Conservation (phyloP, 1,140 invertebrate genomes). For the Lycorma delicatula region DNA sequence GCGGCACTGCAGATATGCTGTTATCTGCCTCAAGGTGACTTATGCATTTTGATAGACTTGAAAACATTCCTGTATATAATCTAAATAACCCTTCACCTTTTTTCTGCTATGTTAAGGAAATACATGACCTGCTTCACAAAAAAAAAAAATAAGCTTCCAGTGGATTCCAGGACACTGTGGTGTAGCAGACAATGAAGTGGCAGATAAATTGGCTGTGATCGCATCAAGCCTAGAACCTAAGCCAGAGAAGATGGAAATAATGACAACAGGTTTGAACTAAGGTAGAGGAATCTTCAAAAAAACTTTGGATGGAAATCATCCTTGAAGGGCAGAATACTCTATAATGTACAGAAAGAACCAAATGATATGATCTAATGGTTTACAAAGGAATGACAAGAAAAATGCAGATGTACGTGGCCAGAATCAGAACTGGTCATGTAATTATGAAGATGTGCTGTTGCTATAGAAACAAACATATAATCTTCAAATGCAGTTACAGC, state of each 20-base stretch:
- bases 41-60: too few relatives aligned
- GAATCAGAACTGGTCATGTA: too few relatives aligned
- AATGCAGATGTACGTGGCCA: too few relatives aligned
- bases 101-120: neutral
- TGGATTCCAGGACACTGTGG: conserved; percentile 1
- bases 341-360: neutral
- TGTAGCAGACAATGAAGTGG: neutral
- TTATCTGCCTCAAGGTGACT: too few relatives aligned
- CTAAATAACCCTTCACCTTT: neutral
- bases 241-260: neutral
- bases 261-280: neutral
- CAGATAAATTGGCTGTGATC: neutral
- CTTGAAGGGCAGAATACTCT: neutral
- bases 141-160: neutral
- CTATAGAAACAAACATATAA: neutral
- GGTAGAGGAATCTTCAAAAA: neutral
- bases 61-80: neutral
- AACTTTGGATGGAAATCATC: too few relatives aligned
- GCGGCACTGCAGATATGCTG: too few relatives aligned
- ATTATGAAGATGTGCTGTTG: neutral
- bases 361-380: neutral
- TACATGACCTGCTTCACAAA: neutral
- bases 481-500: neutral
- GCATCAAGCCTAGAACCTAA: neutral
- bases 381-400: too few relatives aligned